phyloP scores from a whole-genome alignment of 2,797 vertebrate genomes.

The Margarornis squamiger region DNA sequence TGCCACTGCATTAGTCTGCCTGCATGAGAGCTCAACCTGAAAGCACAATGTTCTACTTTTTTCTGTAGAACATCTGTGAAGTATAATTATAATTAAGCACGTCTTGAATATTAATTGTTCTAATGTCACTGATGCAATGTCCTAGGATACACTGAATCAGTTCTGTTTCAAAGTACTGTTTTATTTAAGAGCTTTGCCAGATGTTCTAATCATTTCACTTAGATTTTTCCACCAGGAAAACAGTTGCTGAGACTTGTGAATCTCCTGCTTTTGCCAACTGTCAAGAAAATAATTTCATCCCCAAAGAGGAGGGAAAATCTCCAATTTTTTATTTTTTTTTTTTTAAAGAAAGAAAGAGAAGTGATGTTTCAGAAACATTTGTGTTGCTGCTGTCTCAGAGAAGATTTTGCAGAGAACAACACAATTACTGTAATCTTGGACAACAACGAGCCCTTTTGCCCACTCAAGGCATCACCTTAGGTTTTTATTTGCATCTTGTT shows the following conservation, averaged over 20 bases:
- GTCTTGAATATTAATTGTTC: conserved; percentile 72
- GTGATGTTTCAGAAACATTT: background rate
- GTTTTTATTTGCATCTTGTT: background rate
- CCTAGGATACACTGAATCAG: conserved; percentile 57
- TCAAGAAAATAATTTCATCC: conserved; percentile 54
- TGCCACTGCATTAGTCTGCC: conserved; percentile 2
- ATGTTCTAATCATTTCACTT: conserved; percentile 70
- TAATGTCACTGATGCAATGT: conserved; percentile 61
- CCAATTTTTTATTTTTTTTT: background rate
- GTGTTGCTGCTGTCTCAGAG: background rate
- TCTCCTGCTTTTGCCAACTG: conserved; percentile 57
- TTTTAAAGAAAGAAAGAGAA: background rate
- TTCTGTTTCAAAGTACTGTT: conserved; percentile 56
- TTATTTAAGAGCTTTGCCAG: conserved; percentile 70
- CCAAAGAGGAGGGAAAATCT: conserved; percentile 22
- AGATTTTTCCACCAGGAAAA: conserved; percentile 67
- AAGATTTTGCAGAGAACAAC: conserved; percentile 5
- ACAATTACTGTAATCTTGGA: background rate
- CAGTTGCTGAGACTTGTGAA: conserved; percentile 60
- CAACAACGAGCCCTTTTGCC: background rate
- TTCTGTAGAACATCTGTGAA: conserved; percentile 61
- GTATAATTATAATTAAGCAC: conserved; percentile 66
- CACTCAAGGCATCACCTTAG: background rate
- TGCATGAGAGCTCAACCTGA: conserved; percentile 53
- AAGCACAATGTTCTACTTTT: conserved; percentile 35